Conservation (phyloP, 1,140 invertebrate genomes). For the Venturia canescens region DNA sequence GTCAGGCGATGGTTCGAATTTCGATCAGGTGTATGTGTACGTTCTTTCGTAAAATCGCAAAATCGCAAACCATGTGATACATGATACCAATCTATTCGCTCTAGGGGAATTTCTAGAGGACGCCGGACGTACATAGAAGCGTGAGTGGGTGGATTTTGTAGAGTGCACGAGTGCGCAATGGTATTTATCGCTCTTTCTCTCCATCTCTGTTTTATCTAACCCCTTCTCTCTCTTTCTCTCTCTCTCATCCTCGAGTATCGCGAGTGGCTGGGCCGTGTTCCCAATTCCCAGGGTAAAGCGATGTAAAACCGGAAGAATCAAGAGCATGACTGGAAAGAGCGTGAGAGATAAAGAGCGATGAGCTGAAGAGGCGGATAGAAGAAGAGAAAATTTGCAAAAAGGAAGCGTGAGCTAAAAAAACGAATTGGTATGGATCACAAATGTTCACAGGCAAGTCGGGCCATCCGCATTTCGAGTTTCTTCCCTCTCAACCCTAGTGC, state of each 20-base stretch:
- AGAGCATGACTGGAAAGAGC: neutral
- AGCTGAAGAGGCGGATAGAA: too few species aligned
- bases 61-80: constrained; percentile 1
- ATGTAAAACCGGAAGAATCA: constrained; percentile 20
- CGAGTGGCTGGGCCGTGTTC: neutral
- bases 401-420: constrained; percentile 23
- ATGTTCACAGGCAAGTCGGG: constrained; percentile 13
- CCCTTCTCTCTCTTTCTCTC: too few species aligned
- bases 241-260: neutral
- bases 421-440: neutral
- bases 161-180: neutral
- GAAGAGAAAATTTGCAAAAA: constrained; percentile 4
- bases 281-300: neutral
- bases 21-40: too few species aligned
- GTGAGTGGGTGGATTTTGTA: constrained; percentile 1
- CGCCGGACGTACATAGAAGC: neutral
- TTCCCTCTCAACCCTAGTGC: neutral
- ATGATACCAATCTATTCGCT: neutral
- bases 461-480: neutral
- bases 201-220: too few species aligned
- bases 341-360: neutral
- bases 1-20: too few species aligned
- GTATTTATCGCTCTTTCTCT: neutral
- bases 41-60: neutral
- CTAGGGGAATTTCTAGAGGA: neutral